Base-by-base conservation (phyloP, 35 echinoderm and acorn worm species). In the Apostichopus japonicus region DNA sequence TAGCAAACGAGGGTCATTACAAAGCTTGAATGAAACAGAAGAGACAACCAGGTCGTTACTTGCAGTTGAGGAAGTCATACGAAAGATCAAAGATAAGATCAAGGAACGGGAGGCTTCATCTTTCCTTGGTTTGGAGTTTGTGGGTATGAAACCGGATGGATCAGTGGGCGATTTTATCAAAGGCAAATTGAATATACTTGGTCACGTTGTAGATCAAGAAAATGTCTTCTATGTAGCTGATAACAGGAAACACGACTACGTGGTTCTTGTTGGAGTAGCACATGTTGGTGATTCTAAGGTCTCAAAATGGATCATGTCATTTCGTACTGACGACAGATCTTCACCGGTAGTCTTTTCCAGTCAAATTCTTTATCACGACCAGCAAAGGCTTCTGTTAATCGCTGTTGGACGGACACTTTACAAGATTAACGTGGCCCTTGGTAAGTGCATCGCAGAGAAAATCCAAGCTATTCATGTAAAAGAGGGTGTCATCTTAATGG, bases 91-190 rank as follows among this genome's bases (percentile, higher is more conserved):
- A 84, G 56, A n/a, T 84, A 59, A 84, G 5, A 84, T 57, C 5
- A 6, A 84, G 16, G 4, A 58, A 16, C 54, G 81, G 21, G 56
- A 72, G 8, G 24, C 61, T 15, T 52, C 86, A 17, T 72, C 56
- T 16, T 8, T 24, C 1, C 33, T 89, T 89, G 51, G 67, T 54
- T 17, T 89, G 63, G 63, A 67, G 15, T 89, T 89, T 54, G 86
- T 89, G 8, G 86, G 86, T 13, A 89, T 89, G 86, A 89, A 63
- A 25, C 61, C 86, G 23, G 86, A 89, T 51, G 59, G 62, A 51
- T 89, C 86, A 6, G 67, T 89, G n/a, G 86, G 86, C 57, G 86
- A 89, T 2, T 89, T 72, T 10, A 89, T 89, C 16, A 72, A 72
- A 17, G 86, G 67, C 16, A 89, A 72, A 17, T 21, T 89, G 5